Base-by-base conservation (phyloP, 2,888 invertebrate species). In the Himalopsyche japonica region DNA sequence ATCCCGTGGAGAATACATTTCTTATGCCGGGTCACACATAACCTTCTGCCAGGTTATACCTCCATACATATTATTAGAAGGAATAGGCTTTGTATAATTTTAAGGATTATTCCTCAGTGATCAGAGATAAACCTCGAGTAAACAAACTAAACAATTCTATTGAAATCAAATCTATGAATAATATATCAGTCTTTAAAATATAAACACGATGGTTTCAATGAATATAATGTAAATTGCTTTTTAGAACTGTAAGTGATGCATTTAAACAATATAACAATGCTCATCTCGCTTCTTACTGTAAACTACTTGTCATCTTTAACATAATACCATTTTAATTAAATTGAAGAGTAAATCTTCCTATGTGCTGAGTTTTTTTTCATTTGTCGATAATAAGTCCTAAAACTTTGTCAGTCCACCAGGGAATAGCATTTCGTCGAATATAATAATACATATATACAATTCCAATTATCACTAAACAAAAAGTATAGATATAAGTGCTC, bases 81-180 rank as follows among this genome's bases (percentile, higher is more conserved):
- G 48, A 49, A 57, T 70, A 37, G 12, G 64, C 43, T 76, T 43
- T 27, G 81, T 37, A 70, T 81, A 81, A 81, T 81, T 64, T 76
- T 24, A 37, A 76, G 37, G n/a, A 70, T 81, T 81, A 81, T 76
- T 81, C 43, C 64, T 57, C n/a, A 20, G 24, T 70, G 81, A 83
- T 83, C 80, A 32, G 76, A 84, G 84, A 84, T 84, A 84, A 84
- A 79, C 82, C 47, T 57, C 79, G 37, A 32, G 82, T 64, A 83
- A 83, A 79, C 83, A 80, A 83, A 79, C 48, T 43, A 24, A 78
- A 43, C 57, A 48, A 76, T 77, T 27, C 82, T 37, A 80, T 82
- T 82, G 76, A 47, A 80, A 83, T 79, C 34, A 76, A 80, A 83
- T 80, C 83, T 48, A 83, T 83, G 83, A 83, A 83, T 83, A 83